Evolutionary conservation across 2,888 invertebrate genomes (phyloP).

Genomic region (Synergus umbraculus): DNA sequence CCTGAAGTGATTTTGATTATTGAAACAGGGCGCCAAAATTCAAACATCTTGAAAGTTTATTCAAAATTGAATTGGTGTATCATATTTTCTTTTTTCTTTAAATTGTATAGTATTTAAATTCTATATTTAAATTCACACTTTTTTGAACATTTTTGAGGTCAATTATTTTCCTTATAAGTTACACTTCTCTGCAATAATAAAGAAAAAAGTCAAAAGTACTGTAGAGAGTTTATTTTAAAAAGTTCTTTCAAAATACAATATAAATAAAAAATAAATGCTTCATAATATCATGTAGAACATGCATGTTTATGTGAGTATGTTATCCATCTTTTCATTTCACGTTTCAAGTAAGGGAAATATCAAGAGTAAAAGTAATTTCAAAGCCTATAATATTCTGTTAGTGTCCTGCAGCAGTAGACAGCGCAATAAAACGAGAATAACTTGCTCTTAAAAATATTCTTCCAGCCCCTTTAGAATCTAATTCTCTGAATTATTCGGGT

Average conservation of each 20-base stretch:
- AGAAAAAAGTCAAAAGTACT: slow-evolving; percentile 16
- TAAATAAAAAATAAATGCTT: slow-evolving; percentile 73
- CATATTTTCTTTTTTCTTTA: too few relatives aligned
- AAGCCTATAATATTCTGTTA: slow-evolving; percentile 54
- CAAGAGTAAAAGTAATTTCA: slow-evolving; percentile 60
- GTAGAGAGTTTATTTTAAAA: slow-evolving; percentile 68
- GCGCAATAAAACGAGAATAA: slow-evolving; percentile 28
- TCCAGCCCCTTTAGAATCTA: not conserved
- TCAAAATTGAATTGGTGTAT: too few relatives aligned
- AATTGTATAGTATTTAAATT: too few relatives aligned
- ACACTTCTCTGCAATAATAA: not conserved
- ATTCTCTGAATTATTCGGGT: not conserved
- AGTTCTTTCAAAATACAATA: slow-evolving; percentile 69
- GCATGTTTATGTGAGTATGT: slow-evolving; percentile 46
- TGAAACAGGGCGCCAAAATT: not conserved
- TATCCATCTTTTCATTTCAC: slow-evolving; percentile 40
- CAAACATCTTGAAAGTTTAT: not conserved
- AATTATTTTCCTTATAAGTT: not conserved
- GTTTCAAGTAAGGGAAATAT: slow-evolving; percentile 55
- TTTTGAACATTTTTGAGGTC: not conserved
- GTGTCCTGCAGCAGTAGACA: slow-evolving; percentile 26
- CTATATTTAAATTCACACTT: not conserved
- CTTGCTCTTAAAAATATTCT: not conserved
- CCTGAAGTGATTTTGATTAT: not conserved
- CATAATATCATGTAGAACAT: slow-evolving; percentile 66